These are phyloP conservation scores for Muscina levida DNA, from an alignment of 2,888 invertebrate genomes.

Conservation along the genomic window DNA sequence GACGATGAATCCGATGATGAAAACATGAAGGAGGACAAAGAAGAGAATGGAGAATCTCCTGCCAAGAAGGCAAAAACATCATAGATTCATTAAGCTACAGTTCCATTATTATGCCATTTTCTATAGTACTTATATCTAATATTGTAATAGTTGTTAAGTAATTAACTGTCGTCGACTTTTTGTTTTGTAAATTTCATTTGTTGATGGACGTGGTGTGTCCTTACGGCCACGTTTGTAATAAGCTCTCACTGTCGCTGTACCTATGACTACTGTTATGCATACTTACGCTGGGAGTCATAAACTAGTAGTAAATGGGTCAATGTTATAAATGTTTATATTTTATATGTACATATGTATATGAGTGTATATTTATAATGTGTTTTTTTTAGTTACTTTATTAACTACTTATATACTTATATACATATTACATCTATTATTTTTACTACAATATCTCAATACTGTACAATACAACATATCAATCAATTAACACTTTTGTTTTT, in stretches of 20 bases:
- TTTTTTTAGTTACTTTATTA: background rate
- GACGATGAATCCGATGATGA: constrained; percentile 53
- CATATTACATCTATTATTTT: constrained; percentile 8
- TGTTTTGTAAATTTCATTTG: constrained; percentile 8
- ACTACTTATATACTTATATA: constrained; percentile 5
- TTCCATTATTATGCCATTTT: constrained; percentile 47
- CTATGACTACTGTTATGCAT: too few species aligned
- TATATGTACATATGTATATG: constrained; percentile 11
- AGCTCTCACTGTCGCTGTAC: background rate
- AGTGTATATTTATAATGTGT: background rate
- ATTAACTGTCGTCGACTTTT: background rate
- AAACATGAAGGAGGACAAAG: constrained; percentile 46
- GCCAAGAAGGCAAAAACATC: constrained; percentile 69
- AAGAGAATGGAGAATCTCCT: constrained; percentile 65
- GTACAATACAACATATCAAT: constrained; percentile 49
- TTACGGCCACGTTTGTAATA: too few species aligned
- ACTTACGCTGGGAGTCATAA: too few species aligned
- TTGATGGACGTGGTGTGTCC: too few species aligned
- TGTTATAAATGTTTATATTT: background rate
- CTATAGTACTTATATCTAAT: constrained; percentile 55
- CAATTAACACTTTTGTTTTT: constrained; percentile 14
- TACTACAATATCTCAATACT: constrained; percentile 32
- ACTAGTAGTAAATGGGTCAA: too few species aligned
- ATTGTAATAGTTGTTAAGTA: constrained; percentile 48
- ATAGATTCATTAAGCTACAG: constrained; percentile 25